phyloP scores from a whole-genome alignment of 2,888 invertebrate genomes.

The Galerucella nymphaeae region DNA sequence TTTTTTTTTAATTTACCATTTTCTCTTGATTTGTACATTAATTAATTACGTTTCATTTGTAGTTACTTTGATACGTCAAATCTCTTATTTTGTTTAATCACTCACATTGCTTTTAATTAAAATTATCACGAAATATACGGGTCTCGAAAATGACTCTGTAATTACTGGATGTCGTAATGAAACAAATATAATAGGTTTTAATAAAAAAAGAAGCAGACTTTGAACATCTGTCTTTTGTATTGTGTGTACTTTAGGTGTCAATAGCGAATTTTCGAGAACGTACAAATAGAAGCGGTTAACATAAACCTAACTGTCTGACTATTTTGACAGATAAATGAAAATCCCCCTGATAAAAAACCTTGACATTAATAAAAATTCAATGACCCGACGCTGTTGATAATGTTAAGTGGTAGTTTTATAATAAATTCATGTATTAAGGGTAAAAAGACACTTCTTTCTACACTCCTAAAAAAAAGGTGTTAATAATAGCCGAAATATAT shows the following conservation, averaged over 20 bases:
- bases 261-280: background rate
- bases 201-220: slow-evolving; percentile 20
- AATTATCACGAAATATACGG: slow-evolving; percentile 48
- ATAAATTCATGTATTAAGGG: too few species aligned
- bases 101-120: slow-evolving; percentile 52
- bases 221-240: slow-evolving; percentile 25
- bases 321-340: too few species aligned
- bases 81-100: slow-evolving; percentile 54
- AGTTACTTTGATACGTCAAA: slow-evolving; percentile 53
- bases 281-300: too few species aligned
- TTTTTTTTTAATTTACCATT: slow-evolving; percentile 53
- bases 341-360: too few species aligned
- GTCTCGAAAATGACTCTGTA: slow-evolving; percentile 34
- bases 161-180: slow-evolving; percentile 34
- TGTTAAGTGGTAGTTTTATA: too few species aligned
- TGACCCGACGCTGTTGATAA: too few species aligned
- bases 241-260: background rate
- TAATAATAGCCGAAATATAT: slow-evolving; percentile 31
- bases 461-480: slow-evolving; percentile 18
- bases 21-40: slow-evolving; percentile 53
- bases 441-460: background rate
- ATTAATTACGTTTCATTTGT: slow-evolving; percentile 52
- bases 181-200: slow-evolving; percentile 34
- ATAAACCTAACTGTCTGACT: too few species aligned
- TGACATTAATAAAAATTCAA: too few species aligned